Percentiles rank a stretch among this genome's conserved stretches.
These are phyloP conservation scores for Cathartes aura DNA, from an alignment of 2,113 vertebrate species.

Conservation along the genomic window DNA sequence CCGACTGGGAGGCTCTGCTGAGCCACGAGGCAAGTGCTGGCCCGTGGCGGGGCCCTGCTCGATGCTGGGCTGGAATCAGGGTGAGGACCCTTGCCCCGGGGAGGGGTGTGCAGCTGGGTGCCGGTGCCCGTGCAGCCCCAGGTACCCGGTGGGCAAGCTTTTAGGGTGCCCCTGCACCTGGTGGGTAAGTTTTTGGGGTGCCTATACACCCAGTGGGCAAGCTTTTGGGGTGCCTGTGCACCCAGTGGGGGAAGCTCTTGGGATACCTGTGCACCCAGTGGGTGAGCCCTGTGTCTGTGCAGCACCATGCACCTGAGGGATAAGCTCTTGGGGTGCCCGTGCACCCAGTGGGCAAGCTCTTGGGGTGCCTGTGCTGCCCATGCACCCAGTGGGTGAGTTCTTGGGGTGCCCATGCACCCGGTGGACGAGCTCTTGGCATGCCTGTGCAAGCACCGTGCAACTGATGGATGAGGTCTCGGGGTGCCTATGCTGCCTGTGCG, in stretches of 20 bases:
- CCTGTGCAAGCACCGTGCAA: neutral
- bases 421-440: neutral
- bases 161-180: neutral
- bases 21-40: slow-evolving; percentile 70
- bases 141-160: fast-evolving
- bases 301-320: too few relatives aligned
- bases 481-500: neutral
- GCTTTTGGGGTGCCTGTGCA: neutral
- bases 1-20: slow-evolving; percentile 79
- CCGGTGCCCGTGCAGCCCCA: fast-evolving
- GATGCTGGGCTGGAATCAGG: neutral
- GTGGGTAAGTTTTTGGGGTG: neutral
- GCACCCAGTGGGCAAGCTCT: neutral
- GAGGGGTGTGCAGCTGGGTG: too few relatives aligned
- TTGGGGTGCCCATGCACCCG: neutral
- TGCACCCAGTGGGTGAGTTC: neutral
- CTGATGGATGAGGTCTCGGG: neutral
- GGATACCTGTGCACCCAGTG: neutral
- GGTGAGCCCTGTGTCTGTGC: too few relatives aligned
- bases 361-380: neutral
- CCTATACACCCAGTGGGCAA: fast-evolving
- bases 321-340: neutral
- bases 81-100: fast-evolving
- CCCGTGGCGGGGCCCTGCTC: fast-evolving
- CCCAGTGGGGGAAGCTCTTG: neutral